Conservation (phyloP, 1,140 invertebrate genomes). For the Diorhabda sublineata region DNA sequence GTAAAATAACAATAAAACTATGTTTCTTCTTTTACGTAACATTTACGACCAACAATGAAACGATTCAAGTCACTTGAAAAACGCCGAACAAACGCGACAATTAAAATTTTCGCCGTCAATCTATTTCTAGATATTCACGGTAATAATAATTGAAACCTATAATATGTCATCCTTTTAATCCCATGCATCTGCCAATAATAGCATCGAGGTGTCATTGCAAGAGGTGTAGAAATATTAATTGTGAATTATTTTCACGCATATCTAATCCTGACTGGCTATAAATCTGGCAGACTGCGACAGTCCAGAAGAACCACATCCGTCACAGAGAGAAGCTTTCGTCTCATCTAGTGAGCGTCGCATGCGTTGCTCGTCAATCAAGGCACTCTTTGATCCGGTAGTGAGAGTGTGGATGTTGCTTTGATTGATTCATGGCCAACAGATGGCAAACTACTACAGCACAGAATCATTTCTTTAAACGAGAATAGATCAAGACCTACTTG, state of each 20-base stretch:
- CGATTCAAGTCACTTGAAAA: background rate
- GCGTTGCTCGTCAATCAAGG: slow-evolving; percentile 22
- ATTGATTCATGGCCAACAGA: slow-evolving; percentile 21
- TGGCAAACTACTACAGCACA: background rate
- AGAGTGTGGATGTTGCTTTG: slow-evolving; percentile 21
- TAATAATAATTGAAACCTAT: background rate
- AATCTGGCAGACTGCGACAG: slow-evolving; percentile 18
- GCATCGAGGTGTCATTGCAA: slow-evolving; percentile 9
- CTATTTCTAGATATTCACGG: background rate
- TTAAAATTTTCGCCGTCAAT: background rate
- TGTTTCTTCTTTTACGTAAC: background rate
- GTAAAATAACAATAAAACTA: no score
- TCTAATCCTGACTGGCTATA: slow-evolving; percentile 20
- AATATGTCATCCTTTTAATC: background rate
- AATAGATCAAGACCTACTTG: slow-evolving; percentile 14
- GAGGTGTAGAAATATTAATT: slow-evolving; percentile 20
- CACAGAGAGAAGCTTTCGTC: slow-evolving; percentile 7
- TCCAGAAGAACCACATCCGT: slow-evolving; percentile 21
- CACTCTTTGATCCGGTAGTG: slow-evolving; percentile 18
- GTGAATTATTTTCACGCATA: slow-evolving; percentile 21
- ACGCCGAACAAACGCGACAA: background rate
- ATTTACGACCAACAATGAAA: background rate
- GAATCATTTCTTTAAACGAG: slow-evolving; percentile 1
- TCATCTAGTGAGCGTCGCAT: slow-evolving; percentile 8
- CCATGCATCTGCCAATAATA: slow-evolving; percentile 20